Evolutionary conservation across 2,797 vertebrate species (phyloP), one percentile per base, ranked within the genome.

Genomic region (Acanthopagrus latus): DNA sequence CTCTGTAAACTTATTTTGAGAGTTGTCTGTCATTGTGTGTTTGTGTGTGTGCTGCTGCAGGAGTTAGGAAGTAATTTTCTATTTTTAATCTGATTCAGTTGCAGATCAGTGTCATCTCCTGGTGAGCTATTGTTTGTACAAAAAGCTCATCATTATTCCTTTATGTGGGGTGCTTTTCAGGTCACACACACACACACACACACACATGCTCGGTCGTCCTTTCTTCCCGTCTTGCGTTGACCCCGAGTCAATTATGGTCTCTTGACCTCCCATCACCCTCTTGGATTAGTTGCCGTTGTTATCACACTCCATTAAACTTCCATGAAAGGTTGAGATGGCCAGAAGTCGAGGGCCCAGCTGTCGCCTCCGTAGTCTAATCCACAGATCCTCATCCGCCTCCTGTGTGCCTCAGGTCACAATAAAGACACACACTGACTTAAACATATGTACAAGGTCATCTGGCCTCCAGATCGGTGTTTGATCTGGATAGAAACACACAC

Each of bases 301-400:
- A 88, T 84, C 84, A 84, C 88, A 89, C 91, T 84, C 91, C 88
- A 92, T 92, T 92, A 90, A 92, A 91, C 81, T 23, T 70, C 72
- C 76, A 82, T 76, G 71, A 86, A 82, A 7, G 16, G 80, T 51
- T 78, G 64, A 76, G 66, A 70, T 52, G 80, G 79, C 67, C 81
- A 68, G 57, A 76, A 82, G 78, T 80, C 65, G 71, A 76, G 73
- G 62, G 46, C 82, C 82, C 91, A 94, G 89, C 91, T 93, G 91
- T 77, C 72, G 82, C 47, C 12, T 59, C 73, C 71, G 55, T 27
- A 7, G 75, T 76, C 51, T 89, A 81, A 91, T 91, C 84, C 87
- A 47, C 55, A 75, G 55, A 78, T 80, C 59, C 60, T 73, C 66
- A 75, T 85, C 70, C 73, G 80, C 41, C 27, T 23, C 7, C 7